phyloP scores from a whole-genome alignment of 2,888 invertebrate genomes.

The Ptychoptera albimana region DNA sequence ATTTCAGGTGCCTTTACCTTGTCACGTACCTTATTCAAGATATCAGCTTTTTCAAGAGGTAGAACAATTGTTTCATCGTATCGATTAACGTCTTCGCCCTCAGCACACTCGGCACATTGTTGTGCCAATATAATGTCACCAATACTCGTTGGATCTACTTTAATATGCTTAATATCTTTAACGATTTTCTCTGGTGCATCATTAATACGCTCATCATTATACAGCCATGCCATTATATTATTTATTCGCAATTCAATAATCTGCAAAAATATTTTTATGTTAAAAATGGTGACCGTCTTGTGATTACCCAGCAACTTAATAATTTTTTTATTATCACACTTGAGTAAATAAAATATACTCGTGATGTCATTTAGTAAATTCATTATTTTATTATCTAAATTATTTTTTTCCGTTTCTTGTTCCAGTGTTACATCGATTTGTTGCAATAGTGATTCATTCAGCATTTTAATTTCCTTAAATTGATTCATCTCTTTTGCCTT shows the following conservation, averaged over 20 bases:
- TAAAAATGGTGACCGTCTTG: slow-evolving; percentile 38
- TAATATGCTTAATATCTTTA: slow-evolving; percentile 19
- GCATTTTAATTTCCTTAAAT: slow-evolving; percentile 15
- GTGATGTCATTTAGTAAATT: slow-evolving; percentile 19
- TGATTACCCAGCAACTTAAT: slow-evolving; percentile 38
- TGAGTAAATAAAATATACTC: slow-evolving; percentile 27
- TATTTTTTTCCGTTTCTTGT: slow-evolving; percentile 11
- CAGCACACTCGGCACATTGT: slow-evolving; percentile 30
- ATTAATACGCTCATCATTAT: slow-evolving; percentile 21
- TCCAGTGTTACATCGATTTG: slow-evolving; percentile 14
- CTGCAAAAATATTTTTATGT: slow-evolving; percentile 35
- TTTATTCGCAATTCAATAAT: slow-evolving; percentile 37
- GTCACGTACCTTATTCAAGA: slow-evolving; percentile 22
- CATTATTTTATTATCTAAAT: slow-evolving; percentile 17
- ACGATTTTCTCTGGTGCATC: slow-evolving; percentile 13
- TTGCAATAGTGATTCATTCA: slow-evolving; percentile 15
- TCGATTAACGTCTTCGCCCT: slow-evolving; percentile 26
- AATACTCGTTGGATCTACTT: slow-evolving; percentile 30
- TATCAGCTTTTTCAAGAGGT: slow-evolving; percentile 8
- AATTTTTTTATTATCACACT: slow-evolving; percentile 34
- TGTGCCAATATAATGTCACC: slow-evolving; percentile 31
- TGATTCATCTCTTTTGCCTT: not conserved
- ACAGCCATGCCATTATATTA: slow-evolving; percentile 35
- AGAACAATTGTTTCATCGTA: slow-evolving; percentile 22
- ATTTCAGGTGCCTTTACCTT: slow-evolving; percentile 28